Percentiles rank a stretch among this genome's conserved stretches.
Conservation (phyloP, 2,888 invertebrate genomes). For the Cephus nigrinus region DNA sequence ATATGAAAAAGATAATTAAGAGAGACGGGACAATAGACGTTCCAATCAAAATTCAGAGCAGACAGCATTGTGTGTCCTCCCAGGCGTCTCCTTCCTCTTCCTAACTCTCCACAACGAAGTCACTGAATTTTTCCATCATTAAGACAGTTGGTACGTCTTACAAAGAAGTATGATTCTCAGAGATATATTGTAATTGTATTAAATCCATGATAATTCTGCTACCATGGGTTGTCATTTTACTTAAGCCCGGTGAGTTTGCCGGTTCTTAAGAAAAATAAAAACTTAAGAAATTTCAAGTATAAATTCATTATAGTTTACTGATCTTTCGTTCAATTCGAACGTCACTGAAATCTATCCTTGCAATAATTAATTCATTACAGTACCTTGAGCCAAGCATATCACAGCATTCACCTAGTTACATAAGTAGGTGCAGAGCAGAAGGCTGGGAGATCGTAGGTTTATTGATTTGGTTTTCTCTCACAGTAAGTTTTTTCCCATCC, state of each 20-base stretch:
- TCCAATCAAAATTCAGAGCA: constrained; percentile 39
- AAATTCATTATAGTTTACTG: background rate
- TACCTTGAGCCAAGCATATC: constrained; percentile 5
- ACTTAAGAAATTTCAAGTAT: background rate
- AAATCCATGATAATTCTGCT: background rate
- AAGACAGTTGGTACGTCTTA: background rate
- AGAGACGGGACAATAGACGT: constrained; percentile 34
- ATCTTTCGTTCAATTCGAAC: background rate
- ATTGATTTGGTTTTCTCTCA: constrained; percentile 59
- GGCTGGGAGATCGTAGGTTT: constrained; percentile 51
- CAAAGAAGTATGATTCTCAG: background rate
- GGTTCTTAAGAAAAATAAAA: background rate
- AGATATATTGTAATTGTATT: background rate
- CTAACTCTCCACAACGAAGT: constrained; percentile 9
- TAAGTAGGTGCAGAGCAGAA: constrained; percentile 42
- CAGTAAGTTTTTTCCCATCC: constrained; percentile 45
- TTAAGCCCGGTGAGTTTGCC: background rate
- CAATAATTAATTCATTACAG: background rate
- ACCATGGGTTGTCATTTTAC: background rate
- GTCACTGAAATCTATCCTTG: background rate
- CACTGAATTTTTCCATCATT: constrained; percentile 1
- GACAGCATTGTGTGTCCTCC: constrained; percentile 39
- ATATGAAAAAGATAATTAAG: constrained; percentile 38
- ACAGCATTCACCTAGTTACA: constrained; percentile 38
- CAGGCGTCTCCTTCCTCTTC: constrained; percentile 25